These are phyloP conservation scores for Otocyon megalotis DNA, from an alignment of 2,113 vertebrate species.

Conservation along the genomic window DNA sequence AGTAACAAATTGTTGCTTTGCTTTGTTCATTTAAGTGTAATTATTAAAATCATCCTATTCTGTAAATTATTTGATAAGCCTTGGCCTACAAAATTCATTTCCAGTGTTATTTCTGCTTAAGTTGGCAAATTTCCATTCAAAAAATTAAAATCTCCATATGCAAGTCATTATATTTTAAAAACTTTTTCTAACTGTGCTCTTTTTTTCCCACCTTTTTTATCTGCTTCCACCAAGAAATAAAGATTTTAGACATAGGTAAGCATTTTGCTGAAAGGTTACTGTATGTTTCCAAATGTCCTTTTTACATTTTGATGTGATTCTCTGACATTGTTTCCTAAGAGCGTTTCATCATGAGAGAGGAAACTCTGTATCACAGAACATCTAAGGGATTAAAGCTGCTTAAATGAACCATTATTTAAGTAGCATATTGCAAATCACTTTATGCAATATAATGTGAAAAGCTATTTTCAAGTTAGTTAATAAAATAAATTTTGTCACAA, in stretches of 20 bases:
- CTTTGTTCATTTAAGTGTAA: background rate
- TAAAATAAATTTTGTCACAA: constrained; percentile 19
- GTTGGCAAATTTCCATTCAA: constrained; percentile 33
- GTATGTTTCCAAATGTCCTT: constrained; percentile 81
- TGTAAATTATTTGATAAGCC: constrained; percentile 42
- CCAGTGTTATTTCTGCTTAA: constrained; percentile 49
- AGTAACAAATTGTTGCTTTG: constrained; percentile 1
- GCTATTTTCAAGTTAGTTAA: constrained; percentile 20
- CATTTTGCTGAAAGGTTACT: constrained; percentile 84
- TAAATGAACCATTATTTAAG: background rate
- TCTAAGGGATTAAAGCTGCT: background rate
- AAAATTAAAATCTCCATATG: constrained; percentile 77
- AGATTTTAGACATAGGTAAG: constrained; percentile 99
- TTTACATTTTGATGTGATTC: constrained; percentile 47
- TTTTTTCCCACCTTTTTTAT: constrained; percentile 86
- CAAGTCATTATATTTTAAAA: constrained; percentile 82
- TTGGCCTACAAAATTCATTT: constrained; percentile 43
- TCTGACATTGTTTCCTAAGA: constrained; percentile 62
- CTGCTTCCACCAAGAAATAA: constrained; percentile 97
- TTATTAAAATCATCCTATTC: constrained; percentile 25
- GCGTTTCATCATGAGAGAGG: constrained; percentile 60
- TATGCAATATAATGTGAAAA: background rate
- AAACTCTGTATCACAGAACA: constrained; percentile 24
- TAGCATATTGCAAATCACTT: background rate
- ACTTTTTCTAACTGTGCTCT: constrained; percentile 86